Evolutionary conservation across 2,797 vertebrate species (phyloP).

Genomic region (Loris lydekkerianus): DNA sequence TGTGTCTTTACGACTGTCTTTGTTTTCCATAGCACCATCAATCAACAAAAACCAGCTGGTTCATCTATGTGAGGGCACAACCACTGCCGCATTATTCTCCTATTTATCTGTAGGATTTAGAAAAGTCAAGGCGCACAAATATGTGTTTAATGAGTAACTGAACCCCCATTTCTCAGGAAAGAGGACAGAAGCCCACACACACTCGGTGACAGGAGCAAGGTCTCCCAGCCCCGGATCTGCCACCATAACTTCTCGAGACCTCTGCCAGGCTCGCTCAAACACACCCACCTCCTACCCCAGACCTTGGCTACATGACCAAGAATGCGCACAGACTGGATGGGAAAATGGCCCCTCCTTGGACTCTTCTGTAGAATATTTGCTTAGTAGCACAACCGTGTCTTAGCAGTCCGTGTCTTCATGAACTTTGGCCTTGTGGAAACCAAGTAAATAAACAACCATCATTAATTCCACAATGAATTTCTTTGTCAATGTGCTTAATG

Average conservation of each 20-base stretch:
- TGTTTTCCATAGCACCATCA: background rate
- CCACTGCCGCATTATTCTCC: background rate
- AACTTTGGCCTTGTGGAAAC: background rate
- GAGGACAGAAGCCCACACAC: background rate
- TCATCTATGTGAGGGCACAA: background rate
- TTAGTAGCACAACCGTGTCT: conserved; percentile 1
- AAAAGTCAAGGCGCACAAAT: background rate
- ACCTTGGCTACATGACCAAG: background rate
- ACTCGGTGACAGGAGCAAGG: background rate
- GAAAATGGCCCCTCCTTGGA: background rate
- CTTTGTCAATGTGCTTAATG: conserved; percentile 20
- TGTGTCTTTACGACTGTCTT: background rate
- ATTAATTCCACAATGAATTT: conserved; percentile 4
- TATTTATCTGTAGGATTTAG: background rate
- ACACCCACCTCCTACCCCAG: background rate
- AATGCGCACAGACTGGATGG: background rate
- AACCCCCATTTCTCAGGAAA: background rate
- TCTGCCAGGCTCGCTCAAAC: background rate
- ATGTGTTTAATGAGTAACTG: background rate
- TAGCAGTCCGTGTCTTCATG: background rate
- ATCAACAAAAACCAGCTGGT: background rate
- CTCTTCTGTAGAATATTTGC: background rate
- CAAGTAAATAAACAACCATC: conserved; percentile 9
- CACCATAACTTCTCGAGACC: background rate
- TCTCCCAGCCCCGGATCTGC: background rate